phyloP scores from a whole-genome alignment of 2,888 invertebrate genomes.

The Spisula subtruncata region DNA sequence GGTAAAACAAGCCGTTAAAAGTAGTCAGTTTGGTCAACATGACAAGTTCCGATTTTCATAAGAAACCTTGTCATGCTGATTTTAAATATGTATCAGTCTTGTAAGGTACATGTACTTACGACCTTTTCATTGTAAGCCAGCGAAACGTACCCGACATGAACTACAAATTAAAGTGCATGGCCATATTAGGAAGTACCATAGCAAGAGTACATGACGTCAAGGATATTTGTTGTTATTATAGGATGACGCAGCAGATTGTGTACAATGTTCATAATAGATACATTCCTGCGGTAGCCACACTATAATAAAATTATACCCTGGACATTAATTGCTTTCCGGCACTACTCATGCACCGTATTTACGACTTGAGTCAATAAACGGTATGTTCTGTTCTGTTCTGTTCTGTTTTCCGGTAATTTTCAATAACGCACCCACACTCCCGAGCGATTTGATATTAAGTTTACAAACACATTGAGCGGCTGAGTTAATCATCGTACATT shows the following conservation, averaged over 20 bases:
- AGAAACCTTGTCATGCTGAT: no score
- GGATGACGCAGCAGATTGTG: background rate
- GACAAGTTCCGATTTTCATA: no score
- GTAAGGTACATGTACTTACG: no score
- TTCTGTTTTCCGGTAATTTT: conserved; percentile 18
- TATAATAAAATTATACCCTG: background rate
- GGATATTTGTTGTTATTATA: background rate
- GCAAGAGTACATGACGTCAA: background rate
- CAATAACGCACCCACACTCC: background rate
- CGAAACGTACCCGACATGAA: background rate
- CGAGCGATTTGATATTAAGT: no score
- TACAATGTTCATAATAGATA: background rate
- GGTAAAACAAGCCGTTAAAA: no score
- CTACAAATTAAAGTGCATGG: background rate
- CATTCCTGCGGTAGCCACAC: background rate
- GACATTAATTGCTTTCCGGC: background rate
- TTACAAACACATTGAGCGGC: no score
- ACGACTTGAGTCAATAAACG: no score
- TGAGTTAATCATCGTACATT: conserved; percentile 1
- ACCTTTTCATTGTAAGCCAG: no score
- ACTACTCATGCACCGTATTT: no score
- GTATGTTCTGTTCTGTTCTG: no score
- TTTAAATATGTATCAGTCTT: no score
- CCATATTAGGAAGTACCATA: background rate
- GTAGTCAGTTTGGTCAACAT: no score